Evolutionary conservation across 2,797 vertebrate genomes (phyloP), one percentile per base, ranked within the genome.

Genomic region (Gymnocypris eckloni): DNA sequence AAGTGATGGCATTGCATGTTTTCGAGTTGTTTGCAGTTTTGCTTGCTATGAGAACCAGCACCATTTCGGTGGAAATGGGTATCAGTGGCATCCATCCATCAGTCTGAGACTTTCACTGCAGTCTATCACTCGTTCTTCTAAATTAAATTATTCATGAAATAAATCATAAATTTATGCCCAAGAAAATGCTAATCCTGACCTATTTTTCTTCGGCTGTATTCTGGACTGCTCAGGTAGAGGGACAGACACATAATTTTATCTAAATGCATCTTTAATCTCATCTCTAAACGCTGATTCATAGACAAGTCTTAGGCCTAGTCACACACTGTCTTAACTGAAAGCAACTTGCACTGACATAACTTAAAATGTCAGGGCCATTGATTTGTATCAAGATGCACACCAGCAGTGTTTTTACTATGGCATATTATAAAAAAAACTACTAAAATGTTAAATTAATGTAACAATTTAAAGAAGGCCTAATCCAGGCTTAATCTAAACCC

Each of bases 81-180:
- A 15, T 77, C 52, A 3, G 8, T 75, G 56, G 12, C 28, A n/a
- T 66, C 43, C 70, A 50, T 61, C 41, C 70, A 50, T 61, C 41
- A 64, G 12, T 9, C 28, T 22, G 54, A 83, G 18, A 13, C 39
- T 10, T 50, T 20, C 43, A 50, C 71, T 66, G 59, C 25, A 8
- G 13, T 50, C 59, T 41, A 4, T 76, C 3, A 10, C 9, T 48
- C 25, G 4, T 61, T 73, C 39, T 43, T 72, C 20, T 76, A 28
- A 66, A 66, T 83, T 43, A 66, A 83, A 18, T 76, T 6, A 75
- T 33, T 33, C 33, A 33, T 33, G 71, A 45, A 76, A 83, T n/a
- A 66, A 75, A 66, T 61, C 41, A 16, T 1, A 82, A 11, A 50
- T 83, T 33, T 52, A 18, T 83, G 81, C 41, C 56, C n/a, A 22